These are phyloP conservation scores for Drosophila niveifrons DNA, from an alignment of 2,888 invertebrate genomes.

Conservation along the genomic window DNA sequence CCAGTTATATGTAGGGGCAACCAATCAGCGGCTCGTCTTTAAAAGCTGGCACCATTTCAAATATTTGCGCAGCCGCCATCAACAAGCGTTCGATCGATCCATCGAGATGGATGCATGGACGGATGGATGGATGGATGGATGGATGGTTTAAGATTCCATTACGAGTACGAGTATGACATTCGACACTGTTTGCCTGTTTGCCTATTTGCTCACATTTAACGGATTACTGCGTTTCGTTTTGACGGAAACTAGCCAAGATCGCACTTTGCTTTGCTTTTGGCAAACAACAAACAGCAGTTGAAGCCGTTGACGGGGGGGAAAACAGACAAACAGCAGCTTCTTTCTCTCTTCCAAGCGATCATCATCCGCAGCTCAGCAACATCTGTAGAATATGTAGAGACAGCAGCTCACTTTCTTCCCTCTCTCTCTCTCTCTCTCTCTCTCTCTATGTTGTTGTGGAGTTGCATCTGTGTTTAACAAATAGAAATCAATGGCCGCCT, in stretches of 20 bases:
- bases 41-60: slow-evolving; percentile 48
- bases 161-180: slow-evolving; percentile 67
- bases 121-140: not conserved
- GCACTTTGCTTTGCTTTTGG: slow-evolving; percentile 43
- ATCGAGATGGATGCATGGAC: slow-evolving; percentile 16
- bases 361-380: slow-evolving; percentile 13
- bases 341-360: slow-evolving; percentile 20
- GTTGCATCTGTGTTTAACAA: slow-evolving; percentile 66
- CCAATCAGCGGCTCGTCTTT: slow-evolving; percentile 47
- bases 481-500: slow-evolving; percentile 77
- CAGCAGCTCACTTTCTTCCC: slow-evolving; percentile 9
- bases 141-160: slow-evolving; percentile 59
- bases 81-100: slow-evolving; percentile 46
- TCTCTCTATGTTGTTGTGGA: not conserved
- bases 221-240: slow-evolving; percentile 81
- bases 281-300: slow-evolving; percentile 41
- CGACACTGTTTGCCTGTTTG: slow-evolving; percentile 62
- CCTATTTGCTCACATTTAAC: slow-evolving; percentile 84
- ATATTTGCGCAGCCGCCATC: slow-evolving; percentile 66
- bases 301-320: slow-evolving; percentile 16
- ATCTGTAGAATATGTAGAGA: slow-evolving; percentile 27
- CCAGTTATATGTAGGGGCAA: slow-evolving; percentile 24
- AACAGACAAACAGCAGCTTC: slow-evolving; percentile 50
- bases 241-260: slow-evolving; percentile 57
- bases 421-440: not conserved